Evolutionary conservation across 2,888 invertebrate species (phyloP), one percentile per base, ranked within the genome.

Genomic region (Cyclophora punctaria): DNA sequence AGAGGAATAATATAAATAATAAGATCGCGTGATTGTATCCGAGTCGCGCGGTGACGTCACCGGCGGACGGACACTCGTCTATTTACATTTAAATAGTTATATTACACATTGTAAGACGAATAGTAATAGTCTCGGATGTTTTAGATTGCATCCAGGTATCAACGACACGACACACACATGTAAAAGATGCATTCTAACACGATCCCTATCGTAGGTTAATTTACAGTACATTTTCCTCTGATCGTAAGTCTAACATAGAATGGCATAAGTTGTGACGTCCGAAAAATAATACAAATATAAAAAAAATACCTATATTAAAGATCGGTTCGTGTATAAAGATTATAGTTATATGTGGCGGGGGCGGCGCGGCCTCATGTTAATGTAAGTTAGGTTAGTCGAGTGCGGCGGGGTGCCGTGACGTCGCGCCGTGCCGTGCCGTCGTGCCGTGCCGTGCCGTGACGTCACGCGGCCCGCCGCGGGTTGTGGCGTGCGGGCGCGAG

Each of bases 201-300:
- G 61, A 55, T 56, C 60, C 60, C 60, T 56, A 48, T 20, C 50
- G 59, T 80, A 79, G 75, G 68, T 73, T 80, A 72, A 74, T 73
- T 78, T 75, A 74, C 76, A 75, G 61, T 80, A 79, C 77, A 75
- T 75, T 79, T 71, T 73, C 73, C 73, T 78, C 74, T 67, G 68
- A 65, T 56, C 55, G 44, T 61, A 71, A 71, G 79, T 73, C 75
- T 64, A 67, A 72, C 71, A 76, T 78, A 76, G 71, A 67, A 73
- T 71, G 75, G 73, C 70, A 82, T 78, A 80, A 79, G 73, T 78
- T 79, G 81, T 80, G 75, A 78, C 86, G 86, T 87, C 86, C 86
- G 81, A 75, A 79, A 77, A 75, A 71, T 64, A 73, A 77, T 79
- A 80, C 74, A 80, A 73, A 75, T 73, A 58, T 71, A 74, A 75